Evolutionary conservation across 2,888 invertebrate genomes (phyloP), one percentile per base, ranked within the genome.

Genomic region (Meganola albula): DNA sequence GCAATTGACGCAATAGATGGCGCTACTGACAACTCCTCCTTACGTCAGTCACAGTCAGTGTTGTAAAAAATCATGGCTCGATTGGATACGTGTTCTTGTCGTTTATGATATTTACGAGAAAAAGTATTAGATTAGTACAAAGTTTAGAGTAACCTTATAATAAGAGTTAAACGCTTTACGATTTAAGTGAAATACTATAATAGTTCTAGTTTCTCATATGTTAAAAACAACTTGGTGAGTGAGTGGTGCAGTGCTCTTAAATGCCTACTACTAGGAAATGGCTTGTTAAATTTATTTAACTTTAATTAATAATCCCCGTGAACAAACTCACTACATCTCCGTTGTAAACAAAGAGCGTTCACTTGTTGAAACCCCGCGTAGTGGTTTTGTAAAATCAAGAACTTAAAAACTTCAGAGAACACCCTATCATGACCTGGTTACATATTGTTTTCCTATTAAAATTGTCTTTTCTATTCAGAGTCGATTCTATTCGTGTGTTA

Each of bases 31-130:
- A 50, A 48, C 51, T 52, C 61, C 49, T 60, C 66, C 56, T 59
- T 64, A 74, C 73, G 82, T 83, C 85, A 85, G n/a, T n/a, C n/a
- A n/a, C n/a, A n/a, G n/a, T n/a, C n/a, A n/a, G 85, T 85, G 70
- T 75, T 57, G 64, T 74, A 76, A 80, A 86, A 86, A 86, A 87
- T 87, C 86, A 86, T 82, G 84, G 78, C 82, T 82, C 65, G 64
- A 62, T 78, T 84, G 68, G 79, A 84, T 85, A 85, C 84, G 84
- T 85, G 83, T 86, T 80, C 82, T 64, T 75, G 79, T 82, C 69
- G 74, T 77, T 83, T 84, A 84, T 84, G 84, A 86, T 86, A 86
- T 84, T 86, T 86, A 85, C 80, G 83, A 71, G 77, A 74, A 79
- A 73, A 76, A 83, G 74, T 80, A 76, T 73, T 78, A 76, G 46